Evolutionary conservation across 2,797 vertebrate genomes (phyloP), one percentile per base, ranked within the genome.

Genomic region (Spea hammondii): DNA sequence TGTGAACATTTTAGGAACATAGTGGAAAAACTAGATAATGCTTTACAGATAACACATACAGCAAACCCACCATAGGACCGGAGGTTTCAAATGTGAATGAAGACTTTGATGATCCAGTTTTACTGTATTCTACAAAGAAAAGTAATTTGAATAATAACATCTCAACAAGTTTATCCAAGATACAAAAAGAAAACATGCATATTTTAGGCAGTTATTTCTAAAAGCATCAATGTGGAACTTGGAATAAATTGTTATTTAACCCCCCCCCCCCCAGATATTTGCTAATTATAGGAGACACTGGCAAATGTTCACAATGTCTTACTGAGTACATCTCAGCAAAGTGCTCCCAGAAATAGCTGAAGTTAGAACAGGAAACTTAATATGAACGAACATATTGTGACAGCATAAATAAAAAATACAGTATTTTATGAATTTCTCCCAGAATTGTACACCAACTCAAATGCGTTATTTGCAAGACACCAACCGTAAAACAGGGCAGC

Each of bases 151-250:
- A 47, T 57, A 32, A 67, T 73, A 67, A 73, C 62, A 77, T 50
- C 46, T 48, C 55, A 45, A 69, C 75, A 82, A 62, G 57, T 44
- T 11, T 77, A 77, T 45, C 48, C 70, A 82, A 73, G 65, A 73
- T 77, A 74, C 69, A 77, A 77, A 62, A 82, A 32, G 46, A 72
- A 68, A 68, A 65, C 80, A 82, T 82, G 70, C 80, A 74, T 1
- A 70, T 71, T 55, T 64, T 64, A 70, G 51, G 72, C 69, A 68
- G 12, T 64, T 44, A 64, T 74, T 50, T 48, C 54, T 47, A 44
- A 32, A 72, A 69, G 69, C 55, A 17, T n/a, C 70, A 72, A 45
- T 44, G 44, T 72, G 69, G 11, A 17, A 17, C 17, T 17, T 17
- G 17, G 17, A 77, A 50, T 14, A 6, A 11, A 72, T 5, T 48